A percentile compares a stretch with the other conserved stretches of the same genome.
These are phyloP conservation scores for Zoanthus sansibaricus DNA, from an alignment of 92 coral and sea anemone species.

Conservation along the genomic window DNA sequence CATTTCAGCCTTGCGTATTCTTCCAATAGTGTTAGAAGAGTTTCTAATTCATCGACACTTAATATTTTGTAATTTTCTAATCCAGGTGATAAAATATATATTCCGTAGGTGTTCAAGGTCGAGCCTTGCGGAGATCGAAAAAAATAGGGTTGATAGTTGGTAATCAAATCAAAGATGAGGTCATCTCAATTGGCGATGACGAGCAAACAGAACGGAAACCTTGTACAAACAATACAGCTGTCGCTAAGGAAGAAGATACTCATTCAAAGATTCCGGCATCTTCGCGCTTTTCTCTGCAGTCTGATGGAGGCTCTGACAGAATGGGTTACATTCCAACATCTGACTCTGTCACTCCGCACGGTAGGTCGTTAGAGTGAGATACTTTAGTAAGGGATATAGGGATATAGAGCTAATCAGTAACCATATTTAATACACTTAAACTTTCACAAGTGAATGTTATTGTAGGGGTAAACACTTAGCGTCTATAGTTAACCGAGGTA, in stretches of 20 bases:
- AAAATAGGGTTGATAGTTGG: not conserved
- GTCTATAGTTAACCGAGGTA: no score
- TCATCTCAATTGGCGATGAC: slow-evolving; percentile 12
- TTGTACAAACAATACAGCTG: not conserved
- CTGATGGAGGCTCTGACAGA: not conserved
- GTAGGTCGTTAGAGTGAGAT: not conserved
- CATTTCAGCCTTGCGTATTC: no score
- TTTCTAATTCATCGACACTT: no score
- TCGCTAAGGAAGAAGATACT: not conserved
- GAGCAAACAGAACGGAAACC: not conserved
- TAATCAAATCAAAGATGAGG: slow-evolving; percentile 18
- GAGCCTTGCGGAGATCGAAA: slow-evolving; percentile 37
- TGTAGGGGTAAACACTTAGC: no score
- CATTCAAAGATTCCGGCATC: not conserved
- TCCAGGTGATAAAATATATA: not conserved
- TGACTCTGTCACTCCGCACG: not conserved
- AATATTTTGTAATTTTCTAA: not conserved
- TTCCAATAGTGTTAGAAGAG: no score
- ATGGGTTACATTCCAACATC: not conserved
- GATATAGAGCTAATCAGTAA: no score
- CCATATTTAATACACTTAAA: no score
- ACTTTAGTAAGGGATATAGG: no score
- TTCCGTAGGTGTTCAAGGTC: slow-evolving; percentile 35
- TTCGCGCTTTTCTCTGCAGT: not conserved
- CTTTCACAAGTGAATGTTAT: no score